phyloP scores from a whole-genome alignment of 2,797 vertebrate genomes.

The Acestrorhynchus altus region DNA sequence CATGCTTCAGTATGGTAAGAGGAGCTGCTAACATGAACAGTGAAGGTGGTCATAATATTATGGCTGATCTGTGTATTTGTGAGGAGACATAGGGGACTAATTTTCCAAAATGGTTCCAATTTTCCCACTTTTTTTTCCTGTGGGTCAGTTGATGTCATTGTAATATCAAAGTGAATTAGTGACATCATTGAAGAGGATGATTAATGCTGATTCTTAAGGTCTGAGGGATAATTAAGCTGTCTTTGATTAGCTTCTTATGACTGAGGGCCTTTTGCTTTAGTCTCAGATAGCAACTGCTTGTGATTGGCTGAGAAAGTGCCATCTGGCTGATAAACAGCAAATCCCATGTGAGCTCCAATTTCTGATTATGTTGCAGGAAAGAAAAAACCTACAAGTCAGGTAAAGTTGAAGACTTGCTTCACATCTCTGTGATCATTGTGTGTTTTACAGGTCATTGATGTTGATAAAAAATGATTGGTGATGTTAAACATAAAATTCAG shows the following conservation, averaged over 20 bases:
- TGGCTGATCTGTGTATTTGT: too few species aligned
- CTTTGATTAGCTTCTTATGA: slow-evolving; percentile 3
- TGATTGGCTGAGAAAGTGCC: slow-evolving; percentile 57
- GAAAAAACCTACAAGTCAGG: slow-evolving; percentile 10
- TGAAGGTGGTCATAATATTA: too few species aligned
- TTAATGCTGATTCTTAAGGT: slow-evolving; percentile 2
- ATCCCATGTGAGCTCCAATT: slow-evolving; percentile 28
- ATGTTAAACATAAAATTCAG: too few species aligned
- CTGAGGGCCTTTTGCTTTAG: slow-evolving; percentile 6
- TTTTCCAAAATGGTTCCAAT: neutral
- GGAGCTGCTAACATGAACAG: too few species aligned
- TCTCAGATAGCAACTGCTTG: slow-evolving; percentile 46
- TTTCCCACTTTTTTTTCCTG: neutral
- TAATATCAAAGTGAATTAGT: neutral
- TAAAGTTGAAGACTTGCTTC: neutral
- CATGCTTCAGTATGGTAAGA: too few species aligned
- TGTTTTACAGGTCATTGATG: neutral
- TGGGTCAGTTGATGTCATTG: neutral
- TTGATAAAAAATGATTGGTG: neutral
- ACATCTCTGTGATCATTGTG: neutral
- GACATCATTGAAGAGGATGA: neutral
- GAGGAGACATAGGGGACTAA: too few species aligned
- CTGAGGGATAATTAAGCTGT: neutral
- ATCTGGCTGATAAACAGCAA: slow-evolving; percentile 48
- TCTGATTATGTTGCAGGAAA: slow-evolving; percentile 13